A percentile compares a stretch with the other conserved stretches of the same genome.
Conservation (phyloP, 2,113 vertebrate species). For the Aix galericulata region DNA sequence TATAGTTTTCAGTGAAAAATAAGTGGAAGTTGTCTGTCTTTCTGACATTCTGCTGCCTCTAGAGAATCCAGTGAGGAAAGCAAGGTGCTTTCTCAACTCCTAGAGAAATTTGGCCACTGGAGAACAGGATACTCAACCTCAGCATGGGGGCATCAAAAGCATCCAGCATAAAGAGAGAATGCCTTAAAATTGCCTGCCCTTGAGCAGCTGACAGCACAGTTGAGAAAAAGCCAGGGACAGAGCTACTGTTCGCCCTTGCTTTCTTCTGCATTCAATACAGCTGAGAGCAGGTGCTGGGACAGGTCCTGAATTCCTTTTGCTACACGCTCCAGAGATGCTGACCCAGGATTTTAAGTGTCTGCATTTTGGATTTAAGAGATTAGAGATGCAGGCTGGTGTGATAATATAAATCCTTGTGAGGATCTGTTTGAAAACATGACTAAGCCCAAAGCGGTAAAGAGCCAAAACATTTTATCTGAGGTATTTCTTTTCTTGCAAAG, state of each 20-base stretch:
- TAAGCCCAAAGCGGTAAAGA: neutral
- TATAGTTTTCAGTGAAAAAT: neutral
- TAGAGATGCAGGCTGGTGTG: neutral
- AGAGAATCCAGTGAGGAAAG: neutral
- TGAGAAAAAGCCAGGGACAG: neutral
- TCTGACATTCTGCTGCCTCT: neutral
- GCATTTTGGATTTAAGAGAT: neutral
- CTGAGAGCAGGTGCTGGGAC: neutral
- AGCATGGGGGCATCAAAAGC: neutral
- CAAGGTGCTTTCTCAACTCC: neutral
- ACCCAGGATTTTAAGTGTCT: neutral
- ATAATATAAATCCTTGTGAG: neutral
- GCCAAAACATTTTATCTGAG: neutral
- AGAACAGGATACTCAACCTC: neutral
- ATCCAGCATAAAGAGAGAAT: neutral
- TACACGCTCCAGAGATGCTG: neutral
- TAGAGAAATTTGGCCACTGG: neutral
- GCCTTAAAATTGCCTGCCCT: neutral
- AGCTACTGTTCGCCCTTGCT: neutral
- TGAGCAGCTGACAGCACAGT: neutral
- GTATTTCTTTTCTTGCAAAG: neutral
- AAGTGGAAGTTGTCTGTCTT: neutral
- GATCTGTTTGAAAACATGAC: neutral
- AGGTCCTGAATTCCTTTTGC: neutral
- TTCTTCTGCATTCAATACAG: neutral